A percentile compares a stretch with the other conserved stretches of the same genome.
These are phyloP conservation scores for Babyrousa celebensis DNA, from an alignment of 2,797 vertebrate genomes.

Conservation along the genomic window DNA sequence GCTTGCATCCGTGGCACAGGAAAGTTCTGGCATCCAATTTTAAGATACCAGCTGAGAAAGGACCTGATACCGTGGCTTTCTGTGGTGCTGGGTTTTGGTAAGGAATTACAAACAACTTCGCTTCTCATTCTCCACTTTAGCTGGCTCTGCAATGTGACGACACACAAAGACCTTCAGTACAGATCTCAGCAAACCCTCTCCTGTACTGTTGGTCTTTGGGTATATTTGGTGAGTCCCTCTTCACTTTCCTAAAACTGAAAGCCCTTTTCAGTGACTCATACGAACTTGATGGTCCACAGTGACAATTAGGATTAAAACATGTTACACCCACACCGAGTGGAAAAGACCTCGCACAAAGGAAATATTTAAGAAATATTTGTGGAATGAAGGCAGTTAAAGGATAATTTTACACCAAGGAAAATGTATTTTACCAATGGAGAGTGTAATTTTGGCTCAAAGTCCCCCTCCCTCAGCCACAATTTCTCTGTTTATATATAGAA, in stretches of 20 bases:
- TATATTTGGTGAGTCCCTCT: neutral
- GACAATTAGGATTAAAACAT: neutral
- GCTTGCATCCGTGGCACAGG: neutral
- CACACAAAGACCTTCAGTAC: neutral
- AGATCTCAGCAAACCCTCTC: neutral
- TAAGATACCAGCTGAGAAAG: neutral
- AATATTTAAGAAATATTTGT: neutral
- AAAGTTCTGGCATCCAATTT: neutral
- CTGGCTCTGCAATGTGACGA: neutral
- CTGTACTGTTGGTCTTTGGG: accelerated
- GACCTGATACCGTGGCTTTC: neutral
- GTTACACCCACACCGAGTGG: neutral
- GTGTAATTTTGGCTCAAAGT: neutral
- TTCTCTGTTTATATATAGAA: neutral
- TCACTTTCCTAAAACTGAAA: neutral
- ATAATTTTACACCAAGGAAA: neutral
- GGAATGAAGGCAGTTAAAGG: slow-evolving; percentile 23
- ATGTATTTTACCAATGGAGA: neutral
- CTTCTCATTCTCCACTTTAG: neutral
- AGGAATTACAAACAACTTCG: neutral
- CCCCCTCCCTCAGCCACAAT: slow-evolving; percentile 22
- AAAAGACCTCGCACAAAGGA: neutral
- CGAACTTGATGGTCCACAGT: neutral
- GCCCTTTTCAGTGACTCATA: neutral
- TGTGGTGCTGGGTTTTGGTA: neutral